Percentiles rank a stretch among this genome's conserved stretches.
These are phyloP conservation scores for Tuberolachnus salignus DNA, from an alignment of 2,888 invertebrate genomes.

Conservation along the genomic window DNA sequence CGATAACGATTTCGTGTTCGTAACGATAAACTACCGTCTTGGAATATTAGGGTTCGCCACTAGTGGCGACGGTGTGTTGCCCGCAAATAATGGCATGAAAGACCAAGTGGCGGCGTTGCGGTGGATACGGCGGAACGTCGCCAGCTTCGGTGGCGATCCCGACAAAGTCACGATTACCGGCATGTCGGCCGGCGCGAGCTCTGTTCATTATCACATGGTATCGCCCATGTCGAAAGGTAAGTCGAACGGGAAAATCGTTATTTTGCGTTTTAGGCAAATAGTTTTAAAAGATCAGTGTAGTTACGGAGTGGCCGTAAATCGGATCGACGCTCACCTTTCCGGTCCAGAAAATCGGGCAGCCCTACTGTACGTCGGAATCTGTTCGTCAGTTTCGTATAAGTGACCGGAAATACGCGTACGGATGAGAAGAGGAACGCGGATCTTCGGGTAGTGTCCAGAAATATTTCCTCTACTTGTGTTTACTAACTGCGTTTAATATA, in stretches of 20 bases:
- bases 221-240: slow-evolving; percentile 60
- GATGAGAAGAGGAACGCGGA: too few relatives aligned
- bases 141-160: slow-evolving; percentile 61
- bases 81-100: slow-evolving; percentile 62
- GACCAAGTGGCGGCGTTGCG: slow-evolving; percentile 61
- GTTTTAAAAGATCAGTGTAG: too few relatives aligned
- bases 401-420: too few relatives aligned
- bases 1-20: slow-evolving; percentile 61
- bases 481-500: too few relatives aligned
- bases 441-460: too few relatives aligned
- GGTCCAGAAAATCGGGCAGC: too few relatives aligned
- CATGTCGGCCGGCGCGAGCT: slow-evolving; percentile 61
- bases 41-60: slow-evolving; percentile 62
- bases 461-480: too few relatives aligned
- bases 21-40: slow-evolving; percentile 62
- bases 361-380: too few relatives aligned
- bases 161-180: slow-evolving; percentile 61
- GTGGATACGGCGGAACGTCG: slow-evolving; percentile 61
- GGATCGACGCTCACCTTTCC: background rate
- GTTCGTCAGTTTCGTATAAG: too few relatives aligned
- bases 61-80: slow-evolving; percentile 59
- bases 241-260: slow-evolving; percentile 31
- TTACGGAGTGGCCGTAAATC: background rate
- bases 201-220: slow-evolving; percentile 61
- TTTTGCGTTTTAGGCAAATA: too few relatives aligned